Evolutionary conservation across 2,888 invertebrate genomes (phyloP), one percentile per base, ranked within the genome.

Genomic region (Thera britannica): DNA sequence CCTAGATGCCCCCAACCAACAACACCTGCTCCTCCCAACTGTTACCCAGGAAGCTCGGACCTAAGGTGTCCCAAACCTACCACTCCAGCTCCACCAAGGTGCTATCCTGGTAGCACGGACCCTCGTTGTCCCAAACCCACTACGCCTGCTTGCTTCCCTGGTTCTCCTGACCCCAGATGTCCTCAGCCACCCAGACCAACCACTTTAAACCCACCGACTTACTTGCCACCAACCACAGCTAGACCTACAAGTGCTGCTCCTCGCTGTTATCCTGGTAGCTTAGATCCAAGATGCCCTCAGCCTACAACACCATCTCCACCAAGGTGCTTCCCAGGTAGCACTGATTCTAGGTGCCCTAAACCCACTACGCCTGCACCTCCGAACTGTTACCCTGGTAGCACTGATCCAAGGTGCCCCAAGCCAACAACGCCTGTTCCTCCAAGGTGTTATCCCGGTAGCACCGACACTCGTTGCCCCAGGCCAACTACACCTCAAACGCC

Each of bases 151-250:
- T 86, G 86, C 49, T 87, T 75, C 57, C 85, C 86, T 2, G 86
- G 86, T 3, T 80, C 80, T 3, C 51, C 61, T 0, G 86, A 86
- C 62, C 77, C 82, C 2, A 70, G 82, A 54, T 85, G 84, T 56
- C 80, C 80, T 1, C 73, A 68, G 60, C 75, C 78, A 58, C 81
- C 64, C 65, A 77, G 73, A 0, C 82, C 72, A 67, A 74, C 65
- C 44, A 44, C 44, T 8, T 7, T 44, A 7, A 44, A 44, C 44
- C 44, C 80, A 8, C 83, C 84, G 5, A 65, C 75, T 4, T 80
- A 78, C 65, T 79, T 72, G 41, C 68, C 68, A 8, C 68, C 68
- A 2, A 44, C 62, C 1, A 65, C 68, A 2, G 62, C 70, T 9
- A 65, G 77, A 44, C 82, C 82, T 5, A 71, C 70, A 36, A 78